Base-by-base conservation (phyloP, 1,140 invertebrate genomes). In the Bombus huntii region DNA sequence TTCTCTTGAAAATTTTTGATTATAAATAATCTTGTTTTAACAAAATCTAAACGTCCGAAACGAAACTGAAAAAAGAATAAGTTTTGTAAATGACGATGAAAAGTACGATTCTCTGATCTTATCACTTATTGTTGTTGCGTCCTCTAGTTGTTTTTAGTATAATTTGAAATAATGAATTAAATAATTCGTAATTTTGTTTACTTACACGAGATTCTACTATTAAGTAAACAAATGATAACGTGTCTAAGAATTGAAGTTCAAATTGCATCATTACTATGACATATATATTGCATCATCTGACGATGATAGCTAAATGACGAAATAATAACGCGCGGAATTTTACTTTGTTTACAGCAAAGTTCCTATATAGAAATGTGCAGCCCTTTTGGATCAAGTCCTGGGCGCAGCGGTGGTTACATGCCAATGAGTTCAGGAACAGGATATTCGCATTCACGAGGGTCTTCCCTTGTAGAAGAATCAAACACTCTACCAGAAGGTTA, bases 361-460 rank as follows among this genome's bases (percentile, higher is more conserved):
- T 95, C 95, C 87, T 96, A 96, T 85, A 95, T 96, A 87, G 96
- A 96, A 79, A 96, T 96, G 95, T 95, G 95, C 87, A 96, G 96
- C 85, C 95, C 96, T 15, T 95, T 94, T 71, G 93, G 94, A 47
- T 95, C 95, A 42, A 95, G 94, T 91, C 95, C 94, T 5, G 92
- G 95, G 15, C 91, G 92, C 1, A 91, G 93, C 90, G 92, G 92
- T 92, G 94, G 92, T 25, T 97, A 96, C 84, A 95, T 96, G 92
- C 95, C 95, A 39, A 96, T 97, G 96, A 96, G 96, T 92, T 96
- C 96, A 53, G 93, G 93, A 5, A 95, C 93, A 18, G 88, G 89
- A 39, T 81, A 94, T 39, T 93, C 94, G 79, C 93, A 95, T 86
- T 95, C 94, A 3, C 91, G 94, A 10, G 92, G 90, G 4, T 94